These are phyloP conservation scores for Pelosia muscerda DNA, from an alignment of 2,888 invertebrate genomes.

Conservation along the genomic window DNA sequence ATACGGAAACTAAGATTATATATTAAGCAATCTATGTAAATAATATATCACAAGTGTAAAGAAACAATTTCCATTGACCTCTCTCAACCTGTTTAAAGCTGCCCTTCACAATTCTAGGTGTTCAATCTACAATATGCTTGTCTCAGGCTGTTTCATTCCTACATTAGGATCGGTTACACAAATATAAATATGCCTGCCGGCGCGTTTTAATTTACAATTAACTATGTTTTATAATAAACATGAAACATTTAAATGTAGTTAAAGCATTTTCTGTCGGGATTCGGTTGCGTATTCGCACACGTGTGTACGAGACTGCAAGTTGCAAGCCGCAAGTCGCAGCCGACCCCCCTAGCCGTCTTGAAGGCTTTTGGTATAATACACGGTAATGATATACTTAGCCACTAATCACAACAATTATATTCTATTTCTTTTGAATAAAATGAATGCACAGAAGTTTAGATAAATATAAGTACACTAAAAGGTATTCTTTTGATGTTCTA, in stretches of 20 bases:
- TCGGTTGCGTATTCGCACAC: slow-evolving; percentile 57
- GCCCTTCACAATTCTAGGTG: slow-evolving; percentile 26
- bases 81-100: slow-evolving; percentile 9
- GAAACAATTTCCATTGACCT: slow-evolving; percentile 14
- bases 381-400: slow-evolving; percentile 74
- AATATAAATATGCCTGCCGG: slow-evolving; percentile 63
- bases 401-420: slow-evolving; percentile 80
- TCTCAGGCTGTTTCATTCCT: slow-evolving; percentile 54
- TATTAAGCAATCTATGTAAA: slow-evolving; percentile 5
- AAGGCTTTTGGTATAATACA: slow-evolving; percentile 78
- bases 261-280: slow-evolving; percentile 81
- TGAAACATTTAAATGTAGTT: slow-evolving; percentile 84
- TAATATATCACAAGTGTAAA: background rate
- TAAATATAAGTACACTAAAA: slow-evolving; percentile 28
- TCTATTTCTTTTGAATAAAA: slow-evolving; percentile 48
- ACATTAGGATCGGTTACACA: slow-evolving; percentile 64
- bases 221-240: slow-evolving; percentile 75
- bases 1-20: background rate
- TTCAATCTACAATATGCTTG: slow-evolving; percentile 26
- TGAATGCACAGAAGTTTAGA: slow-evolving; percentile 53
- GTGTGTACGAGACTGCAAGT: slow-evolving; percentile 5
- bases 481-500: slow-evolving; percentile 24
- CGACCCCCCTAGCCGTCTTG: slow-evolving; percentile 81
- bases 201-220: slow-evolving; percentile 76
- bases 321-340: slow-evolving; percentile 45